These are phyloP conservation scores for Pontoporia blainvillei DNA, from an alignment of 2,113 vertebrate genomes.

Conservation along the genomic window DNA sequence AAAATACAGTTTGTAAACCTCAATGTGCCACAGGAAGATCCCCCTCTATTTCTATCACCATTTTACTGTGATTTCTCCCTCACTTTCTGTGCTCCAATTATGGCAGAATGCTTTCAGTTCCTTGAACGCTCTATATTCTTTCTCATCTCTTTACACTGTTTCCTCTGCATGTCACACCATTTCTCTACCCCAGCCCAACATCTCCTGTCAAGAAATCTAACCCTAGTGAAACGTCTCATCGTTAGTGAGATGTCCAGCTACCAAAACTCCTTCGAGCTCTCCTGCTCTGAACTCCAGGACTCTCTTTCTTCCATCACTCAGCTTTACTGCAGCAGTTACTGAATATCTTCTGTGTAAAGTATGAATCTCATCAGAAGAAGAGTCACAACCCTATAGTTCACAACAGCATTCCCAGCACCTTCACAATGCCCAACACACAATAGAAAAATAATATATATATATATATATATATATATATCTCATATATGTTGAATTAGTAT, in stretches of 20 bases:
- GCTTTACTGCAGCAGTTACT: background rate
- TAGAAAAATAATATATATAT: background rate
- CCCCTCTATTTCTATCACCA: background rate
- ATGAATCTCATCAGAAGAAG: background rate
- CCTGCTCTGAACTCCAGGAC: background rate
- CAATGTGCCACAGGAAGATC: no score
- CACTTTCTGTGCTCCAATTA: background rate
- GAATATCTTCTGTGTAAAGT: rapidly evolving
- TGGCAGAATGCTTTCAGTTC: no score
- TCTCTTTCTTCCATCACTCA: rapidly evolving
- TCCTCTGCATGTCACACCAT: background rate
- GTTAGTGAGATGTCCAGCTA: no score
- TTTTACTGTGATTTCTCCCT: no score
- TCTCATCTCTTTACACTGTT: background rate
- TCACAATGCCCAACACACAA: background rate
- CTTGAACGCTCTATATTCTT: rapidly evolving
- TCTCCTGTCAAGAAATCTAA: background rate
- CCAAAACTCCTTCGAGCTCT: background rate
- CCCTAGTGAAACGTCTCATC: background rate
- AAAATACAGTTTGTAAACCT: rapidly evolving
- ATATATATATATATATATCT: background rate
- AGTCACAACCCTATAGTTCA: rapidly evolving
- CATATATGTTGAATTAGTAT: background rate
- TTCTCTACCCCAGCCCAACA: background rate
- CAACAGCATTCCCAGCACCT: no score